These are phyloP conservation scores for Bombus sylvicola DNA, from an alignment of 1,140 invertebrate genomes.

Conservation along the genomic window DNA sequence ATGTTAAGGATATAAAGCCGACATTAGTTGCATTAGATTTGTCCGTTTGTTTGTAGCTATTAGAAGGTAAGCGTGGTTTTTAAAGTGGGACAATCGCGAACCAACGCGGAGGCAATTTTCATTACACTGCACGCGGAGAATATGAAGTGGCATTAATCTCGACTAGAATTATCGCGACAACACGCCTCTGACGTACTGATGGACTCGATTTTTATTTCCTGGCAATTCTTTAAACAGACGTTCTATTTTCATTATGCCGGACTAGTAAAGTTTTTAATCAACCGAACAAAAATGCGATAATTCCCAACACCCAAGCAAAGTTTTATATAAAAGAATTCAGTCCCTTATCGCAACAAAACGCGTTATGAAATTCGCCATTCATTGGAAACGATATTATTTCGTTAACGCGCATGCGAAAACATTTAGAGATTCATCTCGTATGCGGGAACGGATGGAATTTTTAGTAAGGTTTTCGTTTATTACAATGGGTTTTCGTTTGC, in stretches of 20 bases:
- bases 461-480: neutral
- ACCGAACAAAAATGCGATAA: neutral
- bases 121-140: conserved; percentile 20
- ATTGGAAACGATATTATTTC: neutral
- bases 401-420: neutral
- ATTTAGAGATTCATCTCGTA: neutral
- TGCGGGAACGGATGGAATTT: neutral
- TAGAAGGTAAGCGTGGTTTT: neutral
- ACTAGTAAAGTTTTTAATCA: neutral
- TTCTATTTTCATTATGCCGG: neutral
- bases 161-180: conserved; percentile 22
- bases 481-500: neutral
- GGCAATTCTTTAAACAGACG: conserved; percentile 2
- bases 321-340: neutral
- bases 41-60: neutral
- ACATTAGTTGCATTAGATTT: no score
- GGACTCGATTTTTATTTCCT: conserved; percentile 6
- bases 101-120: conserved; percentile 8
- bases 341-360: neutral
- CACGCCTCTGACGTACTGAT: neutral
- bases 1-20: neutral
- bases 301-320: neutral
- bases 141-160: conserved; percentile 45
- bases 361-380: neutral
- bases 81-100: neutral